Conservation (phyloP, 2,888 invertebrate species). For the Archips crataeganus region DNA sequence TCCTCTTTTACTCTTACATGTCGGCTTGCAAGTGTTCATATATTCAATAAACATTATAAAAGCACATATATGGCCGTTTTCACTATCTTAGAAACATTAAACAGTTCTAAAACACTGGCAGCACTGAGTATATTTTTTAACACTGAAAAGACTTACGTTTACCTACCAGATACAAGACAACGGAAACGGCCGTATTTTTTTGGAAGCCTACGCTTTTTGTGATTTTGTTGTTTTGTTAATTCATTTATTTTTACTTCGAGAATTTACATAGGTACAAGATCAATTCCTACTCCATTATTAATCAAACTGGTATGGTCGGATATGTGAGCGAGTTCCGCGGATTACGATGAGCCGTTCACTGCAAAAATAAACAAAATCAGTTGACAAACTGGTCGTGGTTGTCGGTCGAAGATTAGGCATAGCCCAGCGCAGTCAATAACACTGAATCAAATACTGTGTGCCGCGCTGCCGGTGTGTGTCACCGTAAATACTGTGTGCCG, state of each 20-base stretch:
- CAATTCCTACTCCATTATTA: slow-evolving; percentile 13
- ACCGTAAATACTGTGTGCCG: no score
- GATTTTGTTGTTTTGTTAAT: slow-evolving; percentile 38
- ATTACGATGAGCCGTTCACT: slow-evolving; percentile 52
- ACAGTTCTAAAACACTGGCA: slow-evolving; percentile 21
- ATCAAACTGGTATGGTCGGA: slow-evolving; percentile 52
- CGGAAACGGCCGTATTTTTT: slow-evolving; percentile 24
- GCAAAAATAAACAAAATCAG: slow-evolving; percentile 47
- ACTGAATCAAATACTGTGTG: no score
- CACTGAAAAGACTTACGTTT: slow-evolving; percentile 28
- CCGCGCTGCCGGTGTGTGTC: no score
- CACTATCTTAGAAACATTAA: slow-evolving; percentile 3
- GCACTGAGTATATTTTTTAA: slow-evolving; percentile 32
- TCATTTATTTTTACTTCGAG: not conserved
- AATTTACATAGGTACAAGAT: not conserved
- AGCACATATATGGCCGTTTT: slow-evolving; percentile 25
- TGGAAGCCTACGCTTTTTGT: slow-evolving; percentile 39
- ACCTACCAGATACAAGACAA: slow-evolving; percentile 23
- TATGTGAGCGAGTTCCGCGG: slow-evolving; percentile 57
- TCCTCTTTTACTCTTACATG: not conserved
- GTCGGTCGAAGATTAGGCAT: no score
- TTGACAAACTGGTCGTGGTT: no score
- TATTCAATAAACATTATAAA: slow-evolving; percentile 36
- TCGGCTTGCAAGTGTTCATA: slow-evolving; percentile 17
- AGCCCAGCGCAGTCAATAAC: no score